Percentiles rank a stretch among this genome's conserved stretches.
These are phyloP conservation scores for Nicator chloris DNA, from an alignment of 2,113 vertebrate species.

Conservation along the genomic window DNA sequence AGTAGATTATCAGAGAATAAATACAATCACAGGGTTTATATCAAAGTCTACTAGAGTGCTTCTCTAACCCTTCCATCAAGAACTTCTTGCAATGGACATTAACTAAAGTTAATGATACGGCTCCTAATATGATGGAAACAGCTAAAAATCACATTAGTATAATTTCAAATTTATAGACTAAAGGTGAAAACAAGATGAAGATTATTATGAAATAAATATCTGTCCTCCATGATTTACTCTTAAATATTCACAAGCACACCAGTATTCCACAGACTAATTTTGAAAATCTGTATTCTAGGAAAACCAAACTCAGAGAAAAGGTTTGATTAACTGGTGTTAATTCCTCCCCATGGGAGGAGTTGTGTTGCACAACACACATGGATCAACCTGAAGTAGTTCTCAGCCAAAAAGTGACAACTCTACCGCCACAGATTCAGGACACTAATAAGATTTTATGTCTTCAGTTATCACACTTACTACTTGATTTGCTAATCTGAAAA, in stretches of 20 bases:
- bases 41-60: background rate
- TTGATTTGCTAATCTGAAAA: background rate
- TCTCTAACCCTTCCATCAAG: background rate
- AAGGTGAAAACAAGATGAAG: background rate
- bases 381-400: background rate
- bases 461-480: background rate
- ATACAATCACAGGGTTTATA: background rate
- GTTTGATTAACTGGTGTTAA: background rate
- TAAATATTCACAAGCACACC: background rate
- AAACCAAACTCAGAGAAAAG: background rate
- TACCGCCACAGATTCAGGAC: background rate
- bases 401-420: background rate
- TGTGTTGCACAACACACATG: accelerated
- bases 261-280: background rate
- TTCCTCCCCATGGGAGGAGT: background rate
- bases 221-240: background rate
- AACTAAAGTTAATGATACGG: background rate
- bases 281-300: background rate
- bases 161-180: background rate
- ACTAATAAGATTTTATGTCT: background rate
- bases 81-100: background rate
- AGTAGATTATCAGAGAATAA: background rate
- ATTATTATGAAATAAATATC: background rate
- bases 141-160: background rate
- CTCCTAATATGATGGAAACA: background rate